These are phyloP conservation scores for Drosophila kikkawai DNA, from an alignment of 1,140 invertebrate genomes.

Conservation along the genomic window DNA sequence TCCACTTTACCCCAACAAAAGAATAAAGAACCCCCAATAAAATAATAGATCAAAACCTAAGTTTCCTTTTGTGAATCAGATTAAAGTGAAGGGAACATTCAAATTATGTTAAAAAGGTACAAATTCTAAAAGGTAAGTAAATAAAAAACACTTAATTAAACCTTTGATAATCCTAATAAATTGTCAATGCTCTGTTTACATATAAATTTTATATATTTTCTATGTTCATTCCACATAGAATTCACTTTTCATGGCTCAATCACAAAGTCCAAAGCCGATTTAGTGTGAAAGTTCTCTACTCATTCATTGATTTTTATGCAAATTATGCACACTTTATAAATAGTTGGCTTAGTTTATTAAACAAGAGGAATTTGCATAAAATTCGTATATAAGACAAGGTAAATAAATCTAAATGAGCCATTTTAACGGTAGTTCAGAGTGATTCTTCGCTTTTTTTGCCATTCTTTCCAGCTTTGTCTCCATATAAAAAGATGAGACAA, in stretches of 20 bases:
- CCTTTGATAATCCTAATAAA: not conserved
- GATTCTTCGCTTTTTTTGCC: conserved; percentile 9
- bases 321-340: conserved; percentile 39
- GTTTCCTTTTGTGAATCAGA: conserved; percentile 14
- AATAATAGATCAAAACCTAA: conserved; percentile 15
- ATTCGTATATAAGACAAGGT: conserved; percentile 9
- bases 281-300: conserved; percentile 45
- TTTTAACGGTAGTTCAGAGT: conserved; percentile 42
- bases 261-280: conserved; percentile 8
- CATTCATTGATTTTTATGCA: conserved; percentile 58
- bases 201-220: not conserved
- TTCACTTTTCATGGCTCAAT: conserved; percentile 48
- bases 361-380: conserved; percentile 42
- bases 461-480: conserved; percentile 4
- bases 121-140: not conserved
- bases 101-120: not conserved
- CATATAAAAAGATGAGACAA: conserved; percentile 35
- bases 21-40: conserved; percentile 40
- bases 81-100: conserved; percentile 12
- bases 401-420: conserved; percentile 42
- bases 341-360: conserved; percentile 47
- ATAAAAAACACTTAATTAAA: not conserved
- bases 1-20: conserved; percentile 33
- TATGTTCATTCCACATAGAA: conserved; percentile 7
- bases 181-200: not conserved